These are phyloP conservation scores for Myoxocephalus aenaeus DNA, from an alignment of 2,797 vertebrate genomes.

Conservation along the genomic window DNA sequence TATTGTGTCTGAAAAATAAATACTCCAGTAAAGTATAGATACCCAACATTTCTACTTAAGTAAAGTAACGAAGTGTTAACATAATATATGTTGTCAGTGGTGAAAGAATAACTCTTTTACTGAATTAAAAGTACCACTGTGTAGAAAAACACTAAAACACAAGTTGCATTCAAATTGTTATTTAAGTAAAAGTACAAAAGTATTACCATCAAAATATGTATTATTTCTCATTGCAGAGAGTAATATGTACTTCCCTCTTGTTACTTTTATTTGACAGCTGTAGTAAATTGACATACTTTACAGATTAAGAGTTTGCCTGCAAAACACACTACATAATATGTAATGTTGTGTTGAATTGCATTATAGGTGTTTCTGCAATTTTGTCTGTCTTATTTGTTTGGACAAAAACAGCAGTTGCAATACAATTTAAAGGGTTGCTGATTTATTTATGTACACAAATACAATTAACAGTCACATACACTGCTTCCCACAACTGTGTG, in stretches of 20 bases:
- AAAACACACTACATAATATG: not conserved
- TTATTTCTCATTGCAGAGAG: not conserved
- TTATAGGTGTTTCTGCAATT: not conserved
- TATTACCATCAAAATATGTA: not conserved
- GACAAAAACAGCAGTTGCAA: not conserved
- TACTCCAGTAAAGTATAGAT: too few relatives aligned
- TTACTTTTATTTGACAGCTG: not conserved
- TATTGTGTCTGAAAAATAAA: too few relatives aligned
- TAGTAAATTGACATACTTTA: not conserved
- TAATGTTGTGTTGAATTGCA: not conserved
- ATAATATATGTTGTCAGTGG: not conserved
- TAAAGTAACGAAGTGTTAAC: too few relatives aligned
- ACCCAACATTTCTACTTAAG: too few relatives aligned
- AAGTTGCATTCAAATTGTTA: too few relatives aligned
- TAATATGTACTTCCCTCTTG: not conserved
- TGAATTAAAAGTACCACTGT: too few relatives aligned
- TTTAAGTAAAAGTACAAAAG: too few relatives aligned
- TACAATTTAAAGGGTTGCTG: not conserved
- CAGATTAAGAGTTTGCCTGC: not conserved
- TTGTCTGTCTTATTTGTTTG: not conserved
- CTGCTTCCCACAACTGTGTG: not conserved
- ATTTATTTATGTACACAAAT: not conserved
- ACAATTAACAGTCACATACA: not conserved
- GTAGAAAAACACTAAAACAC: not conserved
- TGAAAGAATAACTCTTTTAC: not conserved